A percentile compares a stretch with the other conserved stretches of the same genome.
Evolutionary conservation across 2,888 invertebrate species (phyloP).

Genomic region (Agrochola lota): DNA sequence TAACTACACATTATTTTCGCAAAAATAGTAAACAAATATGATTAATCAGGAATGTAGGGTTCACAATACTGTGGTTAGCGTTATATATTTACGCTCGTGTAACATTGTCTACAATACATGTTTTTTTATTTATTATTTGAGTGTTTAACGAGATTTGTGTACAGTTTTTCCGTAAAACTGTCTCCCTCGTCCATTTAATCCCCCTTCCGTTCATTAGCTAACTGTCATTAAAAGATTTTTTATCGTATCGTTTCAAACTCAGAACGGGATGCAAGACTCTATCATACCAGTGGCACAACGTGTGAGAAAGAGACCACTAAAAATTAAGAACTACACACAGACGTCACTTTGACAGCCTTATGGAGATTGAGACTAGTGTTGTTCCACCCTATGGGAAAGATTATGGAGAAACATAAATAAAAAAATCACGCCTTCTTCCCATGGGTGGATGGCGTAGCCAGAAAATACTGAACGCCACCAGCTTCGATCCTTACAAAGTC

Average conservation of each 20-base stretch:
- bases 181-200: constrained; percentile 21
- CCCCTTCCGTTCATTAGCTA: constrained; percentile 32
- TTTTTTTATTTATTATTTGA: constrained; percentile 6
- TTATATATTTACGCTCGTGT: constrained; percentile 3
- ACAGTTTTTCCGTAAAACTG: constrained; percentile 25
- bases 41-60: constrained; percentile 29
- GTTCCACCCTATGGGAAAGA: neutral
- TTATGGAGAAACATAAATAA: neutral
- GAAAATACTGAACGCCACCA: neutral
- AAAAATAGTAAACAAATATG: constrained; percentile 54
- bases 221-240: constrained; percentile 31
- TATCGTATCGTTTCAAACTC: neutral
- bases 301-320: constrained; percentile 20
- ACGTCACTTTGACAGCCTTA: constrained; percentile 22
- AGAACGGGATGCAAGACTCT: constrained; percentile 28
- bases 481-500: neutral
- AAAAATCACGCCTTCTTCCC: neutral
- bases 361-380: neutral
- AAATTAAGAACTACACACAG: neutral
- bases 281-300: fast-evolving
- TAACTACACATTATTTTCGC: constrained; percentile 53
- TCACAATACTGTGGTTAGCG: constrained; percentile 12
- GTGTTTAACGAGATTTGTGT: constrained; percentile 12
- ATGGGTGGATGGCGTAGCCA: neutral
- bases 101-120: constrained; percentile 25